phyloP scores from a whole-genome alignment of 2,888 invertebrate genomes.

The Eristalinus sepulchralis region DNA sequence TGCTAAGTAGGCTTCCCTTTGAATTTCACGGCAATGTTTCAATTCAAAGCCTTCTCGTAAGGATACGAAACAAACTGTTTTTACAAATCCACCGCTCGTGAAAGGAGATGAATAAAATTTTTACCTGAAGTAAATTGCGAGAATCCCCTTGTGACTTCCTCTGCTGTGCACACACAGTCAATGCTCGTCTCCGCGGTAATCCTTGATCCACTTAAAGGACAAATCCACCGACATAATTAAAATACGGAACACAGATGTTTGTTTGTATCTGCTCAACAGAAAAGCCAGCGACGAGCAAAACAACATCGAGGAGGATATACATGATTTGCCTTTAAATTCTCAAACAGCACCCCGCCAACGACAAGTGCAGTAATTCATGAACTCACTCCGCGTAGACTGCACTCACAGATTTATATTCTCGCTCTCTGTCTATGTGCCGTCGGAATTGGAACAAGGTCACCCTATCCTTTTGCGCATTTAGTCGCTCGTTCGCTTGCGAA shows the following conservation, averaged over 20 bases:
- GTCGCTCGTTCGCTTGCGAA: not conserved
- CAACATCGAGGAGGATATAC: no score
- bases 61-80: no score
- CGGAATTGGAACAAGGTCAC: constrained; percentile 52
- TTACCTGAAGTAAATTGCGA: not conserved
- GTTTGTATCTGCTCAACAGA: no score
- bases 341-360: no score
- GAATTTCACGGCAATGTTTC: no score
- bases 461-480: not conserved
- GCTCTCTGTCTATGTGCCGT: constrained; percentile 23
- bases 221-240: constrained; percentile 59
- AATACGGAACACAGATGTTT: constrained; percentile 5
- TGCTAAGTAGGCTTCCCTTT: no score
- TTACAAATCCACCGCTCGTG: no score
- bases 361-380: constrained; percentile 63
- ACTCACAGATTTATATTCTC: not conserved
- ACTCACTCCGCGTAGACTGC: constrained; percentile 13
- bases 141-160: not conserved
- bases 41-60: no score
- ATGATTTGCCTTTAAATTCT: no score
- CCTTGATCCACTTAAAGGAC: constrained; percentile 55
- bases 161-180: no score
- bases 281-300: no score
- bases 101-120: no score
- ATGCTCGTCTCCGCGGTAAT: not conserved